These are phyloP conservation scores for Fregata magnificens DNA, from an alignment of 2,113 vertebrate species.

Conservation along the genomic window DNA sequence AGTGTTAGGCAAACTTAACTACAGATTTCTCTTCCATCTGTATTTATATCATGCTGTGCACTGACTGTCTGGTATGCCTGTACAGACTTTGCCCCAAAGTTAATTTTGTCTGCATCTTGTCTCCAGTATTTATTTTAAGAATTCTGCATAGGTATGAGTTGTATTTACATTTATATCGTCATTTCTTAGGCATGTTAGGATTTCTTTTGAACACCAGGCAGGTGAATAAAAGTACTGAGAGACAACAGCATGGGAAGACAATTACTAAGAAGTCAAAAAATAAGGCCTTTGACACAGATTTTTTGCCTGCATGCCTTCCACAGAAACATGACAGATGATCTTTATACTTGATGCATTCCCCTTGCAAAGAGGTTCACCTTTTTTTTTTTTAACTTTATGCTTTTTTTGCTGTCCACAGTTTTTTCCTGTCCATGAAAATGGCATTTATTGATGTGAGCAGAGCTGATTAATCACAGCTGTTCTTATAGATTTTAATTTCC, in stretches of 20 bases:
- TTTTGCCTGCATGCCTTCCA: background rate
- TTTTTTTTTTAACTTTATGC: background rate
- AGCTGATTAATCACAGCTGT: background rate
- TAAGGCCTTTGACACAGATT: background rate
- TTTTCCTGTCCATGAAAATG: background rate
- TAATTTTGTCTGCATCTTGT: background rate
- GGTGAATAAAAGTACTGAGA: background rate
- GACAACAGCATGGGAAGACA: background rate
- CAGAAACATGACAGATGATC: background rate
- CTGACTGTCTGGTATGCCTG: background rate
- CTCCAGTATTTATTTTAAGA: background rate
- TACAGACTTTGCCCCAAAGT: background rate
- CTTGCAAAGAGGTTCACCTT: background rate
- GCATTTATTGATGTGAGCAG: background rate
- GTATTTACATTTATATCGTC: background rate
- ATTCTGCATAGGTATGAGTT: background rate
- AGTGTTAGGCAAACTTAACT: background rate
- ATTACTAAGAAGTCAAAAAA: background rate
- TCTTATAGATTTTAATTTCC: background rate
- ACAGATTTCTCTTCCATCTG: slow-evolving; percentile 31
- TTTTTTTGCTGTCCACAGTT: background rate
- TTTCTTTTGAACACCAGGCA: background rate
- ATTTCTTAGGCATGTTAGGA: background rate
- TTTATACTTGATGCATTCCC: background rate
- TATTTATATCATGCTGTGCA: background rate